Evolutionary conservation across 1,140 invertebrate species (phyloP), one percentile per base, ranked within the genome.

Genomic region (Acromyrmex heyeri): DNA sequence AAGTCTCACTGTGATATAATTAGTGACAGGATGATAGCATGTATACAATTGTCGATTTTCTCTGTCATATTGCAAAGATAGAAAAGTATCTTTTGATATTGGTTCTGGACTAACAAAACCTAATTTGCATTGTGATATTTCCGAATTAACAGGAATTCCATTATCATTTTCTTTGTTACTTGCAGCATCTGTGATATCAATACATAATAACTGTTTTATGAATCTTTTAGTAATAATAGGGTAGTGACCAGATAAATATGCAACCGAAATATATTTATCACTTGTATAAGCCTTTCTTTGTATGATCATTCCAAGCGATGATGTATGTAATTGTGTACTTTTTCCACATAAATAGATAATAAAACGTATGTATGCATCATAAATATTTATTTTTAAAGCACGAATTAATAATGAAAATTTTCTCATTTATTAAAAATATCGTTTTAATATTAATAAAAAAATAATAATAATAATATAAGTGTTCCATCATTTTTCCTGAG

Each of bases 1-100:
- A 70, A 34, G 0, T 91, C 92, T 94, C 94, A 96, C 96, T 62
- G 95, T 95, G 76, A 96, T 91, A 70, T 95, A 93, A 93, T 95
- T 95, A 44, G 94, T 94, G n/a, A 95, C 92, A 78, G 93, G 91
- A 89, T 95, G 94, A 87, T 96, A 96, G 83, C 95, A 95, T 16
- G 95, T 96, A 87, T 95, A 96, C 50, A 96, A 92, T 86, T 95
- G 94, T 87, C 94, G 93, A 83, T 92, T 92, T 30, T 96, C 95
- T 85, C 93, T 94, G 55, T 94, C 94, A 88, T 93, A 94, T 87
- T 96, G 96, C 16, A 95, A 94, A 88, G 93, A 93, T 55, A 96
- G 93, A 87, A 95, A 95, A 12, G 95, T 95, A 87, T 96, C 95
- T 83, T 91, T 92, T 8, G 81, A 88, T 82, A 91, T 93, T 78